phyloP scores from a whole-genome alignment of 1,140 invertebrate genomes.

The Caenorhabditis latens region DNA sequence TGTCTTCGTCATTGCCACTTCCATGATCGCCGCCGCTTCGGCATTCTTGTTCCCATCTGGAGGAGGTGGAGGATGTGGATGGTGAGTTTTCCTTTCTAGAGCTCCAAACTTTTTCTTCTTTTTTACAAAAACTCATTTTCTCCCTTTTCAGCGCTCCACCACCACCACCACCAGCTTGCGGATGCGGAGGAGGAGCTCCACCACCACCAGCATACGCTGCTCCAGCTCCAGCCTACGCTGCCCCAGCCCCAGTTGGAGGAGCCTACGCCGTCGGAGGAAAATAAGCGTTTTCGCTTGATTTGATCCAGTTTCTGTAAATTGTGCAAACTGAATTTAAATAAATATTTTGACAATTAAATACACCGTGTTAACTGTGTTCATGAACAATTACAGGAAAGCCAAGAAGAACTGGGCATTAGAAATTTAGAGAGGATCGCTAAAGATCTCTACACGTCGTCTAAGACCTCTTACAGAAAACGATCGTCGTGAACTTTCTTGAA shows the following conservation, averaged over 20 bases:
- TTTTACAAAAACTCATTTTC: not conserved
- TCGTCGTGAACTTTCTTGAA: too few relatives aligned
- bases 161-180: constrained; percentile 34
- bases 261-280: constrained; percentile 50
- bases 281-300: not conserved
- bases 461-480: too few relatives aligned
- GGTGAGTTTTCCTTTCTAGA: not conserved
- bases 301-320: constrained; percentile 23
- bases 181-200: constrained; percentile 39
- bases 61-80: constrained; percentile 52
- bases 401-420: too few relatives aligned
- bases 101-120: not conserved
- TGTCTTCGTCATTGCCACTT: constrained; percentile 10
- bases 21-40: constrained; percentile 16
- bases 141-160: constrained; percentile 17
- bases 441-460: too few relatives aligned
- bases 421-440: too few relatives aligned
- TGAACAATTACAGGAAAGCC: too few relatives aligned
- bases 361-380: too few relatives aligned
- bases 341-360: not conserved
- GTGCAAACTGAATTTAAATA: constrained; percentile 16
- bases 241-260: constrained; percentile 9
- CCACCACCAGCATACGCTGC: constrained; percentile 52
- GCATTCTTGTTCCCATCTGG: constrained; percentile 58
- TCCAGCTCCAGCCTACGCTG: constrained; percentile 39